Percentiles rank a stretch among this genome's conserved stretches.
Evolutionary conservation across 2,113 vertebrate genomes (phyloP).

Genomic region (Euleptes europaea): DNA sequence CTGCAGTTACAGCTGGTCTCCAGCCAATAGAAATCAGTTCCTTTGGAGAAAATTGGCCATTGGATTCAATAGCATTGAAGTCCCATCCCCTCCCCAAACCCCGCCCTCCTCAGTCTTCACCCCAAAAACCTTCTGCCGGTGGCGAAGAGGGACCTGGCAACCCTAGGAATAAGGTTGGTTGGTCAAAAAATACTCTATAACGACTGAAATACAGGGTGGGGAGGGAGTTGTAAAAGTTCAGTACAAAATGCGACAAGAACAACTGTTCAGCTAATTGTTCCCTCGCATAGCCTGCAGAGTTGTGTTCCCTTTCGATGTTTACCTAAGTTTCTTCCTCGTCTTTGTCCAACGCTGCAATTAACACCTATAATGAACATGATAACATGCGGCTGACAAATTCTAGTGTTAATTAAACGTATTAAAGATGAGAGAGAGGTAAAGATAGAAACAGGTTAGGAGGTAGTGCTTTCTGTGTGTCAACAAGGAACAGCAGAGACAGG

Average conservation of each 20-base stretch:
- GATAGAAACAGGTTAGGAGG: constrained; percentile 29
- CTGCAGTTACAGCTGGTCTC: no score
- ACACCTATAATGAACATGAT: constrained; percentile 63
- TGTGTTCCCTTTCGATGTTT: constrained; percentile 54
- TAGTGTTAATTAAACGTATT: constrained; percentile 74
- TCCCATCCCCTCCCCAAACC: no score
- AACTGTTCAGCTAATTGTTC: constrained; percentile 53
- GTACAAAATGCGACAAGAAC: constrained; percentile 36
- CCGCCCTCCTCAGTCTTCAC: background rate
- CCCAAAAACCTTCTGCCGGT: background rate
- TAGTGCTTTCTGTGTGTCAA: background rate
- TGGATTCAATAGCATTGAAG: no score
- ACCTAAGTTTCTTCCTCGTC: constrained; percentile 58
- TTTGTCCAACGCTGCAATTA: constrained; percentile 66
- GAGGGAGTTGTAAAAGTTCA: constrained; percentile 6
- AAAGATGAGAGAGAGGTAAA: constrained; percentile 54
- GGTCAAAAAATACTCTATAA: background rate
- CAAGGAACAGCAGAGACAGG: background rate
- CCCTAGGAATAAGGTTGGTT: background rate
- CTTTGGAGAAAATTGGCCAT: no score
- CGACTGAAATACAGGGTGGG: background rate
- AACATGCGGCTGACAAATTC: constrained; percentile 50
- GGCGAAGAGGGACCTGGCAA: no score
- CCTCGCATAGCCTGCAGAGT: constrained; percentile 12
- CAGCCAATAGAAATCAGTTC: no score